Evolutionary conservation across 2,797 vertebrate genomes (phyloP).

Genomic region (Arctocebus calabarensis): DNA sequence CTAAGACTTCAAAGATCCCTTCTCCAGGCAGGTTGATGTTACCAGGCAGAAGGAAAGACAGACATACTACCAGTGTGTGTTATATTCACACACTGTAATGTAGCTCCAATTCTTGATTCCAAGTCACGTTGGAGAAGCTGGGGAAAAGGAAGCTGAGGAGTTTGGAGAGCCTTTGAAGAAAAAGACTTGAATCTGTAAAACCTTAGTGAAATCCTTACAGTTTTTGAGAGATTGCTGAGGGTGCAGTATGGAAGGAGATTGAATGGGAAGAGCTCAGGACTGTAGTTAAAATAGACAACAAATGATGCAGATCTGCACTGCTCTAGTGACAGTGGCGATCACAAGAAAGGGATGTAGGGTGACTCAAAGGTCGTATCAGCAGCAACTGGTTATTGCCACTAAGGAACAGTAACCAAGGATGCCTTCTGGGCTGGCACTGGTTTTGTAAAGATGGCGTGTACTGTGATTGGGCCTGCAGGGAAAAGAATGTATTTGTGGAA

Average conservation of each 20-base stretch:
- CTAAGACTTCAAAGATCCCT: background rate
- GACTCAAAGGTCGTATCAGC: background rate
- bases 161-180: background rate
- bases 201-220: background rate
- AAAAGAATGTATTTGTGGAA: background rate
- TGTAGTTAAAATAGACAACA: background rate
- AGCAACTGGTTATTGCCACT: background rate
- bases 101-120: background rate
- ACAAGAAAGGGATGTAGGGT: background rate
- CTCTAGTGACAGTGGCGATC: background rate
- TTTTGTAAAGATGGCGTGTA: background rate
- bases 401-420: background rate
- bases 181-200: constrained; percentile 15
- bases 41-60: background rate
- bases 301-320: background rate
- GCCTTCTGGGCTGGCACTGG: background rate
- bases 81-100: background rate
- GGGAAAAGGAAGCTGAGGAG: background rate
- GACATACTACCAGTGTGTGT: background rate
- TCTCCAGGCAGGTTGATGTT: background rate
- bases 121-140: background rate
- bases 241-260: background rate
- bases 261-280: background rate
- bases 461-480: background rate
- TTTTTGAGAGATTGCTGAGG: background rate